A percentile compares a stretch with the other conserved stretches of the same genome.
phyloP scores from a whole-genome alignment of 2,797 vertebrate species.

The Hapalemur alaotrensis region DNA sequence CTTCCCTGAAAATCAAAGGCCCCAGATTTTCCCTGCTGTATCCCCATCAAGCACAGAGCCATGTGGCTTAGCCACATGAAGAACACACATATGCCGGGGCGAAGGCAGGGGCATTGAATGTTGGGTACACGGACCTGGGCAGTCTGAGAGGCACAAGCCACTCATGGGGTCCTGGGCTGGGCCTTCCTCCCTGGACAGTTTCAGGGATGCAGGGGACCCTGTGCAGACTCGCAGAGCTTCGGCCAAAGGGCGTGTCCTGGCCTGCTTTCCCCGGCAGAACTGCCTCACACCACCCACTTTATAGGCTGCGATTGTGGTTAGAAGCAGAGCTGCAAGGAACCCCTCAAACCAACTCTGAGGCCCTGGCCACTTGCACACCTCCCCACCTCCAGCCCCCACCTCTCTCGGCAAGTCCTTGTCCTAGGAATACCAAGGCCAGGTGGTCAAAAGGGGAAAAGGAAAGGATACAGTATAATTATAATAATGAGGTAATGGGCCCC shows the following conservation, averaged over 20 bases:
- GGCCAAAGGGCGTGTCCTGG: not conserved
- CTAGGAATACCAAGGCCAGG: not conserved
- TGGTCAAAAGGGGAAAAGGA: not conserved
- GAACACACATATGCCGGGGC: not conserved
- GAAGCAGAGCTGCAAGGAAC: not conserved
- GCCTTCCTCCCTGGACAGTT: not conserved
- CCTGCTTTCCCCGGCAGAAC: not conserved
- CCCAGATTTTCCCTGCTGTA: not conserved
- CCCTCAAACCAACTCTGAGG: not conserved
- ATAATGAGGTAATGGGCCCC: not conserved
- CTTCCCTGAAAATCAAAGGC: not conserved
- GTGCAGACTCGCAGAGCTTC: not conserved
- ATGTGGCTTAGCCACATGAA: not conserved
- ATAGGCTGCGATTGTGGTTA: not conserved
- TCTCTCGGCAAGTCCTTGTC: not conserved
- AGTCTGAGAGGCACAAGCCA: not conserved
- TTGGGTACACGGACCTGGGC: not conserved
- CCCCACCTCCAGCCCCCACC: not conserved
- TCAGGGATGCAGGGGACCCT: not conserved
- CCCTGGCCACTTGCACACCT: not conserved
- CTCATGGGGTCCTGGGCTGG: not conserved
- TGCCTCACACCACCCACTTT: not conserved
- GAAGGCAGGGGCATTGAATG: accelerated
- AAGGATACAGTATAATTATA: not conserved
- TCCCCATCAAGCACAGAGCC: not conserved